A percentile compares a stretch with the other conserved stretches of the same genome.
phyloP scores from a whole-genome alignment of 2,888 invertebrate genomes.

The Furcula furcula region DNA sequence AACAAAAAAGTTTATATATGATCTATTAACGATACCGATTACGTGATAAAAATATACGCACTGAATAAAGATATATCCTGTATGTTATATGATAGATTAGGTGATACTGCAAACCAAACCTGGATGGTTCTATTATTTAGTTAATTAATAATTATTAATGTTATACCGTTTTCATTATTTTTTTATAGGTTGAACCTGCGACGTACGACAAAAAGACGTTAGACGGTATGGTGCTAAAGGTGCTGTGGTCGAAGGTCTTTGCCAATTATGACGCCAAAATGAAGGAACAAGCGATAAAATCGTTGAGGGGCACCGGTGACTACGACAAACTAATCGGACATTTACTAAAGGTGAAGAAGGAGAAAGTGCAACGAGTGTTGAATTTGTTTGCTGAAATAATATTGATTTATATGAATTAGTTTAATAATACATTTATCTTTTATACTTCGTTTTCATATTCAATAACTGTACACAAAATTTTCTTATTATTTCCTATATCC shows the following conservation, averaged over 20 bases:
- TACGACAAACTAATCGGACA: constrained; percentile 53
- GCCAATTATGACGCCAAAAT: constrained; percentile 43
- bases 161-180: neutral
- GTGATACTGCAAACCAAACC: too few relatives aligned
- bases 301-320: constrained; percentile 47
- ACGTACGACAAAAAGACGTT: constrained; percentile 51
- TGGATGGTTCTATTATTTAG: too few relatives aligned
- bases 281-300: constrained; percentile 57
- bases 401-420: constrained; percentile 46
- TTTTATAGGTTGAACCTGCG: constrained; percentile 41
- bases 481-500: too few relatives aligned
- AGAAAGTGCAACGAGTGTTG: constrained; percentile 50
- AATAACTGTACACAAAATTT: too few relatives aligned
- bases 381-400: constrained; percentile 57
- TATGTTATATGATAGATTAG: too few relatives aligned
- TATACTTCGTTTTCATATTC: too few relatives aligned
- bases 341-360: constrained; percentile 51
- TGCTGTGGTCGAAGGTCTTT: constrained; percentile 66
- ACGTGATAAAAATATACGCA: too few relatives aligned
- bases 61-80: too few relatives aligned
- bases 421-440: constrained; percentile 2
- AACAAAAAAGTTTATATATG: too few relatives aligned
- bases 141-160: too few relatives aligned
- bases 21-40: too few relatives aligned
- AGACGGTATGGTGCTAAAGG: constrained; percentile 63